Percentiles rank a stretch among this genome's conserved stretches.
Evolutionary conservation across 2,113 vertebrate genomes (phyloP).

Genomic region (human): DNA sequence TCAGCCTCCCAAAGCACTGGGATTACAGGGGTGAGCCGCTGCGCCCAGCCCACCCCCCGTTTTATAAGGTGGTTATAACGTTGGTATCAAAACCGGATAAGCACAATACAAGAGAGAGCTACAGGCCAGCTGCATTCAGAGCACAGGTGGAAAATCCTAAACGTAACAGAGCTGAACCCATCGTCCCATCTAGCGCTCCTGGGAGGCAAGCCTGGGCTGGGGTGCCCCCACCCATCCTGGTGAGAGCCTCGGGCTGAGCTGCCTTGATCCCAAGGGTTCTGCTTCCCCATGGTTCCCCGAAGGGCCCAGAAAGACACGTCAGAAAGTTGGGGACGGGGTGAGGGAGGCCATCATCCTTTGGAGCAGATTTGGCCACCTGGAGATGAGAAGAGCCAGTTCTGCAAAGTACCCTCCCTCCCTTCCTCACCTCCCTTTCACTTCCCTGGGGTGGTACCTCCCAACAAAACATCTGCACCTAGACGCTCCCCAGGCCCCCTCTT

Average conservation of each 20-base stretch:
- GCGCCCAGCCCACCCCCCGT: fast-evolving
- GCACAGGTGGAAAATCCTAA: fast-evolving
- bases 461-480: fast-evolving
- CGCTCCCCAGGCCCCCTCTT: neutral
- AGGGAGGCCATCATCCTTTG: neutral
- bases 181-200: fast-evolving
- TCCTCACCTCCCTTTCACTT: neutral
- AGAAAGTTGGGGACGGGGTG: neutral
- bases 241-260: neutral
- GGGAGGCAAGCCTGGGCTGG: neutral
- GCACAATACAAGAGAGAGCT: neutral
- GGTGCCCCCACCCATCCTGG: too few relatives aligned
- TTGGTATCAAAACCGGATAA: neutral
- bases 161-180: fast-evolving
- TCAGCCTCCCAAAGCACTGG: too few relatives aligned
- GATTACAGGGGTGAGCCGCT: too few relatives aligned
- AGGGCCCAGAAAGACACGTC: too few relatives aligned
- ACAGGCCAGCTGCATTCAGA: neutral
- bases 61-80: neutral
- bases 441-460: neutral
- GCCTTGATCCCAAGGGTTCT: neutral
- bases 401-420: too few relatives aligned
- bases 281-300: neutral
- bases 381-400: too few relatives aligned
- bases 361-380: neutral